Conservation (phyloP, 2,888 invertebrate genomes). For the Caenorhabditis sp. region DNA sequence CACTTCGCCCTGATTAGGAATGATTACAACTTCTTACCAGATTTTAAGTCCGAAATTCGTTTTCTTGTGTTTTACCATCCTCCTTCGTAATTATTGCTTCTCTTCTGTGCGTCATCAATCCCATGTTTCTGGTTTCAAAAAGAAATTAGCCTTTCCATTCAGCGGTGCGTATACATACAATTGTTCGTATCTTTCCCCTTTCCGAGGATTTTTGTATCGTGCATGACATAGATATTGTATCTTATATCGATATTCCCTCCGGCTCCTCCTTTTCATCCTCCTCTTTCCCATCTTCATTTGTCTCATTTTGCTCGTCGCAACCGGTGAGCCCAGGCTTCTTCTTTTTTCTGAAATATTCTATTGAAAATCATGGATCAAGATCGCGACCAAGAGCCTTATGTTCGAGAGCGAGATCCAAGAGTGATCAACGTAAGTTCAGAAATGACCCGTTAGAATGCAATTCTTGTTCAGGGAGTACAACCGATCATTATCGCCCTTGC, state of each 20-base stretch:
- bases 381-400: too few relatives aligned
- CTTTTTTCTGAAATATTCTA: neutral
- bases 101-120: too few relatives aligned
- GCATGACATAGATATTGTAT: neutral
- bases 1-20: too few relatives aligned
- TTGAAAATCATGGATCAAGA: neutral
- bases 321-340: neutral
- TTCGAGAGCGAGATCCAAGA: too few relatives aligned
- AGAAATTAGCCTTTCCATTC: neutral
- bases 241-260: neutral
- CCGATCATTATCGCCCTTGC: conserved; percentile 9
- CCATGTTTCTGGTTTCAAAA: neutral
- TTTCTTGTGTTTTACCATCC: too few relatives aligned
- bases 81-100: too few relatives aligned
- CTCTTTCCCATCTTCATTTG: neutral
- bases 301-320: too few relatives aligned
- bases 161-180: neutral
- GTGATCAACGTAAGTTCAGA: conserved; percentile 6
- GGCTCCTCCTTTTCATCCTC: neutral
- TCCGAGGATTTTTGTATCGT: neutral
- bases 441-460: too few relatives aligned
- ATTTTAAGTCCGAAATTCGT: too few relatives aligned
- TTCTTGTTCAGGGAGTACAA: conserved; percentile 9
- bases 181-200: neutral
- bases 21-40: too few relatives aligned